A percentile compares a stretch with the other conserved stretches of the same genome.
Evolutionary conservation across 2,888 invertebrate genomes (phyloP).

Genomic region (Serrognathus titanus): DNA sequence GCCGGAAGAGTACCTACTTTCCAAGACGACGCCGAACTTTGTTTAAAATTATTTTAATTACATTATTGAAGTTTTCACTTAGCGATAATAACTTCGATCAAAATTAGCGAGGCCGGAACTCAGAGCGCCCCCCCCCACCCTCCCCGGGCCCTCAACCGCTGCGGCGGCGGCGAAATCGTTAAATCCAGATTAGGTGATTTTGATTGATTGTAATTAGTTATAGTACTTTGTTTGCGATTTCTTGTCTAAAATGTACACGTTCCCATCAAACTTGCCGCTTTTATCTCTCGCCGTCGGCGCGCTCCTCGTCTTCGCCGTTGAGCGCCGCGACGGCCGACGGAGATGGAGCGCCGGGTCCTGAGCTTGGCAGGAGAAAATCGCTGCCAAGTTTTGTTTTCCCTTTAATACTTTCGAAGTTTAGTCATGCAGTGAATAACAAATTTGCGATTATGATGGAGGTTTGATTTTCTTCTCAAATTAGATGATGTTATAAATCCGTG

Average conservation of each 20-base stretch:
- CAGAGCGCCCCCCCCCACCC: not conserved
- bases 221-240: slow-evolving; percentile 49
- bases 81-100: not conserved
- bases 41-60: not conserved
- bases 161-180: slow-evolving; percentile 23
- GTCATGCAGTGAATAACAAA: slow-evolving; percentile 48
- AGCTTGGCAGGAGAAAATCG: slow-evolving; percentile 24
- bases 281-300: not conserved
- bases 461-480: slow-evolving; percentile 29
- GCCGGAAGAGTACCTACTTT: too few relatives aligned
- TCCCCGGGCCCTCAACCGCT: not conserved
- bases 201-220: slow-evolving; percentile 50
- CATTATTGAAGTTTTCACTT: slow-evolving; percentile 3
- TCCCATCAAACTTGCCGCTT: slow-evolving; percentile 22
- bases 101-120: not conserved
- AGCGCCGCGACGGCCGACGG: slow-evolving; percentile 1
- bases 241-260: slow-evolving; percentile 46
- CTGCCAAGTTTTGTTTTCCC: slow-evolving; percentile 43
- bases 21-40: too few relatives aligned
- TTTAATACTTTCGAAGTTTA: slow-evolving; percentile 45
- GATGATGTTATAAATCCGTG: not conserved
- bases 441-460: slow-evolving; percentile 42
- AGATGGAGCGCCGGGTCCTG: slow-evolving; percentile 1
- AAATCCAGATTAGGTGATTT: slow-evolving; percentile 36
- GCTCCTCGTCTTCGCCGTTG: not conserved